Evolutionary conservation across 2,797 vertebrate species (phyloP).

Genomic region (Sarcophilus harrisii): DNA sequence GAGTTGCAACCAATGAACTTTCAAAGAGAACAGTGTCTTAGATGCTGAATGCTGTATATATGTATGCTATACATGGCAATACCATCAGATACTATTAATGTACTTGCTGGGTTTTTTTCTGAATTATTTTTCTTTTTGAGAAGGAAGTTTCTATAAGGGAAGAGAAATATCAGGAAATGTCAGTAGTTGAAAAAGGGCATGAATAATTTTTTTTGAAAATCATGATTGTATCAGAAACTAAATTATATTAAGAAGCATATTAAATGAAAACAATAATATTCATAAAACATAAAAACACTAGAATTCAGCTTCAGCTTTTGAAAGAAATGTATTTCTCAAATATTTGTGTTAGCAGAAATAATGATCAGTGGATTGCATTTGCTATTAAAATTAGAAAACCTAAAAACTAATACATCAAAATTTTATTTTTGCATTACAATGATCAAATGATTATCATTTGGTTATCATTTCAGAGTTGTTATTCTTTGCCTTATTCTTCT

Average conservation of each 20-base stretch:
- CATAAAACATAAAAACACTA: background rate
- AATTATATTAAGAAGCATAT: background rate
- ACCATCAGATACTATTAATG: background rate
- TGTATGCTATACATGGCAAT: background rate
- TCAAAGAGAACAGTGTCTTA: background rate
- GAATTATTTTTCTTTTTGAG: background rate
- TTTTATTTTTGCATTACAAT: background rate
- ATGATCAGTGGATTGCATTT: background rate
- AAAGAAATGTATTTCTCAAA: background rate
- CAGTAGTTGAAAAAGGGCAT: background rate
- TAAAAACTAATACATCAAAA: background rate
- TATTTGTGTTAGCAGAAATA: background rate
- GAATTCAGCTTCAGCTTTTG: background rate
- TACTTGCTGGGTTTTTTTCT: background rate
- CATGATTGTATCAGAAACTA: background rate
- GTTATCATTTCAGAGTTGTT: background rate
- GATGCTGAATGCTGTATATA: background rate
- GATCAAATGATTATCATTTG: background rate
- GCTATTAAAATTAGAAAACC: background rate
- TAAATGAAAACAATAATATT: background rate
- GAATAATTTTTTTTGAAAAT: background rate
- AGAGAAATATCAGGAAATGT: background rate
- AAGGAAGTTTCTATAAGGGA: background rate
- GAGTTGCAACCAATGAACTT: background rate
- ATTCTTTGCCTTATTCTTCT: background rate